Evolutionary conservation across 2,797 vertebrate species (phyloP).

Genomic region (Sitta carolinensis): DNA sequence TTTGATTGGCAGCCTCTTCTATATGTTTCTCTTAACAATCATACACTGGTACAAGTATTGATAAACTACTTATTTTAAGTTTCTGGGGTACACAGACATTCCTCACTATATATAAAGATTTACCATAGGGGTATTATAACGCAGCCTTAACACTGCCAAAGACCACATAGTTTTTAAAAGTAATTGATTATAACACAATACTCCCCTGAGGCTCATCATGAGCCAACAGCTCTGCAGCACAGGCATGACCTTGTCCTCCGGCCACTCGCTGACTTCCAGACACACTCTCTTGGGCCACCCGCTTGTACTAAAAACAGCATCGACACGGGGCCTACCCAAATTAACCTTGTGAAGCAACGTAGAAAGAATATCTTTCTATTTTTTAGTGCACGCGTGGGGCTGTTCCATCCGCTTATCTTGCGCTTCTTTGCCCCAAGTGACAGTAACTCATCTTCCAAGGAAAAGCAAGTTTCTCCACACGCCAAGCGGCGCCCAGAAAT

Average conservation of each 20-base stretch:
- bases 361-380: neutral
- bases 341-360: accelerated
- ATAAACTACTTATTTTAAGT: neutral
- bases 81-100: neutral
- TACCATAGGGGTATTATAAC: neutral
- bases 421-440: neutral
- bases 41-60: neutral
- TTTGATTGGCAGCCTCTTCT: neutral
- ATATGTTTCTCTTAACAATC: neutral
- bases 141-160: neutral
- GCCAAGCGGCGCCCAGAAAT: too few species aligned
- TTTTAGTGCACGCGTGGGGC: neutral
- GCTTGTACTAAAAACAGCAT: neutral
- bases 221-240: neutral
- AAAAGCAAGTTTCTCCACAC: neutral
- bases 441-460: neutral
- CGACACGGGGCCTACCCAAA: neutral
- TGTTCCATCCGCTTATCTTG: neutral
- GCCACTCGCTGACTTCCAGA: neutral
- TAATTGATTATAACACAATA: neutral
- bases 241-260: neutral
- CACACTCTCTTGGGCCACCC: neutral
- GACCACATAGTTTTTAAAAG: neutral
- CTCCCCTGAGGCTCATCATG: neutral
- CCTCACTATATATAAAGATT: neutral